Percentiles rank a stretch among this genome's conserved stretches.
These are phyloP conservation scores for Melierax canorus DNA, from an alignment of 2,113 vertebrate species.

Conservation along the genomic window DNA sequence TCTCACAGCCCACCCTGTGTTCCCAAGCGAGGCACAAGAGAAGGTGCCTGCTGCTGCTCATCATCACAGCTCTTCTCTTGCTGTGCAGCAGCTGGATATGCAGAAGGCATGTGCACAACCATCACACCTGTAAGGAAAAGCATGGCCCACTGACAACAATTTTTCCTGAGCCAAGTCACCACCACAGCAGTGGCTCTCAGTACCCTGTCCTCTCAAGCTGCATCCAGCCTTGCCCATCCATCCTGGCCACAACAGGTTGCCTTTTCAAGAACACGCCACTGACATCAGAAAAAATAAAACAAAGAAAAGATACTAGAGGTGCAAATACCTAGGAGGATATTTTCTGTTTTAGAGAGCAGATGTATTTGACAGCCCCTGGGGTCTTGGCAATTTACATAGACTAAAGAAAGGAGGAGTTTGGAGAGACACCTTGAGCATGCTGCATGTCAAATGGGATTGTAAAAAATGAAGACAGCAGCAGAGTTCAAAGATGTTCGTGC, in stretches of 20 bases:
- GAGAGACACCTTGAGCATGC: not conserved
- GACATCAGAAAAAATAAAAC: not conserved
- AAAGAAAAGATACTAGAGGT: not conserved
- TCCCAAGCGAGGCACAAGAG: fast-evolving
- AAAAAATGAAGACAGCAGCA: not conserved
- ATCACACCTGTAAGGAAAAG: not conserved
- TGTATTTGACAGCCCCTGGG: not conserved
- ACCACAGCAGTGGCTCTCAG: not conserved
- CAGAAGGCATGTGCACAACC: not conserved
- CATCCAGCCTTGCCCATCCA: not conserved
- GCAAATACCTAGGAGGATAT: not conserved
- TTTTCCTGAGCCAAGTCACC: not conserved
- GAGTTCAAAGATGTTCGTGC: not conserved
- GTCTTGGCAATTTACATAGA: not conserved
- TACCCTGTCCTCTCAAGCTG: not conserved
- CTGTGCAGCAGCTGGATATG: not conserved
- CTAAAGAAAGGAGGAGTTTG: not conserved
- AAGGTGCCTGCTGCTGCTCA: not conserved
- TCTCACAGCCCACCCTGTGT: not conserved
- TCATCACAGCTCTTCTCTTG: not conserved
- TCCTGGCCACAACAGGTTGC: not conserved
- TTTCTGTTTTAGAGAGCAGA: not conserved
- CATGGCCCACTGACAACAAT: fast-evolving
- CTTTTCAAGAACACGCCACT: not conserved
- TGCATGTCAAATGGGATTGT: not conserved